These are phyloP conservation scores for Aporrectodea caliginosa DNA, from an alignment of 1,140 invertebrate genomes.

Conservation along the genomic window DNA sequence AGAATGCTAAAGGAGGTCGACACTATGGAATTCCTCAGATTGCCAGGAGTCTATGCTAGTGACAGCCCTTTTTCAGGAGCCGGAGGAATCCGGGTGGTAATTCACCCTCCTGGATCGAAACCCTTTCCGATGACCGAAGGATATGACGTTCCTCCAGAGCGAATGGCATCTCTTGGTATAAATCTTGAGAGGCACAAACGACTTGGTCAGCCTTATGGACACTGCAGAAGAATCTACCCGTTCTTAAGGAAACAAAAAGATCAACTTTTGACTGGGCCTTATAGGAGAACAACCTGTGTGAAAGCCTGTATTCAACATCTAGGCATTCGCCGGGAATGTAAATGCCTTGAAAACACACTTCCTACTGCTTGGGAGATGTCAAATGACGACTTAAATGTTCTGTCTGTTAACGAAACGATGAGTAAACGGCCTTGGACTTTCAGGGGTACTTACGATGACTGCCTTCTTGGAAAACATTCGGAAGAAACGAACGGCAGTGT, in stretches of 20 bases:
- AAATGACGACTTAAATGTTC: background rate
- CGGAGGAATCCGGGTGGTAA: conserved; percentile 12
- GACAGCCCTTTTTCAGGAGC: background rate
- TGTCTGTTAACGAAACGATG: background rate
- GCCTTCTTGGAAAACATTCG: background rate
- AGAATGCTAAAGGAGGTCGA: background rate
- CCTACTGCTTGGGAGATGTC: too few relatives aligned
- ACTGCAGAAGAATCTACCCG: background rate
- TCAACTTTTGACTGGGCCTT: background rate
- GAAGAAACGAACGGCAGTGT: background rate
- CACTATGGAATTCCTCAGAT: background rate
- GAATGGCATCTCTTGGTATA: background rate
- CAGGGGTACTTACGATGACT: background rate
- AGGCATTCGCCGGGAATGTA: background rate
- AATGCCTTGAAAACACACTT: background rate
- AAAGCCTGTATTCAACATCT: background rate
- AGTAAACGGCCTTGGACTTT: background rate
- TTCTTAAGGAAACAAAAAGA: background rate
- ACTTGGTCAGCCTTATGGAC: conserved; percentile 4
- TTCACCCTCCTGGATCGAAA: background rate
- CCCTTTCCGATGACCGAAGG: background rate
- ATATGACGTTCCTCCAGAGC: conserved; percentile 7
- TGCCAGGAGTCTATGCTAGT: background rate
- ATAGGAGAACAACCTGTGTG: background rate
- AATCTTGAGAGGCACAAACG: background rate